Evolutionary conservation across 2,113 vertebrate species (phyloP).

Genomic region (Ceyx margarethae): DNA sequence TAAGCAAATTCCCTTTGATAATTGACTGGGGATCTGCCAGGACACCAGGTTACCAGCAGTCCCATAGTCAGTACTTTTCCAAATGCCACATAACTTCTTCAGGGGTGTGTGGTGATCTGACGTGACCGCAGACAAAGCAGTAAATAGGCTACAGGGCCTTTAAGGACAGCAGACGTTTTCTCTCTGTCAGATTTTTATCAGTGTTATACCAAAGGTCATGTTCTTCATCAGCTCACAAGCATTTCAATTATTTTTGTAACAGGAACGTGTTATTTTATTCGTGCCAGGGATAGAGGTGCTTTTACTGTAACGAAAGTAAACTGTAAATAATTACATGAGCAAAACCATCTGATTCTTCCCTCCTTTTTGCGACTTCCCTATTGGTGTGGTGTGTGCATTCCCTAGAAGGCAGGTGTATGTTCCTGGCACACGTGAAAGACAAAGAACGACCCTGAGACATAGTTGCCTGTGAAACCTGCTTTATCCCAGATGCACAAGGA

Average conservation of each 20-base stretch:
- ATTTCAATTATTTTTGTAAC: background rate
- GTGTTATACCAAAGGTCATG: background rate
- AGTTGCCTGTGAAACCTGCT: background rate
- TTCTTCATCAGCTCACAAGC: background rate
- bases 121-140: accelerated
- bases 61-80: background rate
- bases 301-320: background rate
- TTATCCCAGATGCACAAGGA: background rate
- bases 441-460: background rate
- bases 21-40: background rate
- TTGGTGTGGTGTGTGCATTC: background rate
- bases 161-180: background rate
- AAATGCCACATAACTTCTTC: background rate
- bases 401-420: background rate
- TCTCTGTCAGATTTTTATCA: background rate
- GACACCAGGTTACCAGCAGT: background rate
- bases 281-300: background rate
- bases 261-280: background rate
- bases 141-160: background rate
- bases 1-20: background rate
- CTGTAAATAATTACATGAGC: background rate
- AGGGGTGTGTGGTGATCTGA: background rate
- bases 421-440: background rate
- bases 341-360: background rate
- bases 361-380: background rate